A percentile compares a stretch with the other conserved stretches of the same genome.
These are phyloP conservation scores for Sebastes cheni DNA, from an alignment of 2,797 vertebrate genomes.

Conservation along the genomic window DNA sequence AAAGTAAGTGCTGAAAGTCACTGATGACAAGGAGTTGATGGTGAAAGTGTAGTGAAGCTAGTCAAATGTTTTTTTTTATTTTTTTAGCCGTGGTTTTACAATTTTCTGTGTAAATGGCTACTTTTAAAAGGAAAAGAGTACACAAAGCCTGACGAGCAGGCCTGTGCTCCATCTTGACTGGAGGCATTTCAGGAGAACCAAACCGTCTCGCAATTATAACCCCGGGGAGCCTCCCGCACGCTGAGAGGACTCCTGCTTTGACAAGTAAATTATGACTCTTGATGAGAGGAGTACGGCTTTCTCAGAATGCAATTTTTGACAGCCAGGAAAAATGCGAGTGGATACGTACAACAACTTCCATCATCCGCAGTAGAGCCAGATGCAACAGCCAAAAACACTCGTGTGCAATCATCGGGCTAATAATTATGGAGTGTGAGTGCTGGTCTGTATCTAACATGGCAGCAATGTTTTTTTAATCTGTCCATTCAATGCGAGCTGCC, in stretches of 20 bases:
- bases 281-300: constrained; percentile 74
- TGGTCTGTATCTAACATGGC: constrained; percentile 70
- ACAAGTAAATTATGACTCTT: constrained; percentile 85
- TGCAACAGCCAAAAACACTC: constrained; percentile 74
- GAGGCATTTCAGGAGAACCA: constrained; percentile 70
- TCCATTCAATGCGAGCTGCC: constrained; percentile 65
- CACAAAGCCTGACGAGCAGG: constrained; percentile 68
- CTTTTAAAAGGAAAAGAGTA: constrained; percentile 62
- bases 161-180: constrained; percentile 64
- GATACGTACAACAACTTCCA: constrained; percentile 77
- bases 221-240: constrained; percentile 66
- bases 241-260: constrained; percentile 77
- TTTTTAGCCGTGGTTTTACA: constrained; percentile 53
- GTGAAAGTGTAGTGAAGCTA: constrained; percentile 64
- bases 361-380: constrained; percentile 66
- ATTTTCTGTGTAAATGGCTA: constrained; percentile 69
- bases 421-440: constrained; percentile 78
- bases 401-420: constrained; percentile 76
- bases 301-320: constrained; percentile 79
- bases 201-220: constrained; percentile 79
- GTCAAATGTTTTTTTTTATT: constrained; percentile 46
- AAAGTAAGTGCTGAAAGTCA: constrained; percentile 44
- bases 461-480: constrained; percentile 76
- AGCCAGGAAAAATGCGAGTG: constrained; percentile 66
- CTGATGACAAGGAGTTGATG: constrained; percentile 61